phyloP scores from a whole-genome alignment of 2,113 vertebrate genomes.

The Haliaeetus leucogaster region DNA sequence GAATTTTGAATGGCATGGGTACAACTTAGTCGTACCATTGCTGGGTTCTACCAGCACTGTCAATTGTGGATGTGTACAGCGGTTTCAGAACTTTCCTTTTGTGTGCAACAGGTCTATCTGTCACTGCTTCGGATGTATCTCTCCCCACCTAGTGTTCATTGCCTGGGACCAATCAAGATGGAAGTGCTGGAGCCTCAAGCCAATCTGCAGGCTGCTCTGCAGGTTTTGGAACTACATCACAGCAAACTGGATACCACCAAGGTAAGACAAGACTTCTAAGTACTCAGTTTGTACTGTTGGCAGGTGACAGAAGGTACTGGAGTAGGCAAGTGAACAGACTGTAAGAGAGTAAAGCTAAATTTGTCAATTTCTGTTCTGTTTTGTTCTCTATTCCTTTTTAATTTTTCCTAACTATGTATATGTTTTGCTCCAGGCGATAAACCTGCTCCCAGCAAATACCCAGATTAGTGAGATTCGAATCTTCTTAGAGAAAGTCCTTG shows the following conservation, averaged over 20 bases:
- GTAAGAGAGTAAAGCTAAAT: neutral
- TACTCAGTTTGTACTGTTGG: neutral
- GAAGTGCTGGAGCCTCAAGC: conserved; percentile 89
- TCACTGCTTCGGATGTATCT: conserved; percentile 97
- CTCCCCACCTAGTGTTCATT: conserved; percentile 92
- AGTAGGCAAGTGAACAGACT: neutral
- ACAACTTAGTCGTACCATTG: neutral
- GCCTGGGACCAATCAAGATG: conserved; percentile 93
- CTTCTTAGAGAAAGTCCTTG: conserved; percentile 95
- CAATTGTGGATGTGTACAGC: neutral
- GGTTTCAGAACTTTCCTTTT: neutral
- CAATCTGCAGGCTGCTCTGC: conserved; percentile 91
- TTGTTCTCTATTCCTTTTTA: neutral
- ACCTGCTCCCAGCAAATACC: conserved; percentile 96
- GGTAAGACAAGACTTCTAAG: conserved; percentile 64
- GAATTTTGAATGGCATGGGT: neutral
- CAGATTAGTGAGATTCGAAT: conserved; percentile 93
- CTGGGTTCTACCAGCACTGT: neutral
- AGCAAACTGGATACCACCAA: conserved; percentile 96
- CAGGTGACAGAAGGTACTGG: neutral
- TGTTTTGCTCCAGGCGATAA: conserved; percentile 82
- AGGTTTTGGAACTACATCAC: conserved; percentile 92
- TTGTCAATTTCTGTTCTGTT: neutral
- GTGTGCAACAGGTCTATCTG: conserved; percentile 86
- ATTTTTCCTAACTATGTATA: neutral